Conservation (phyloP, 2,888 invertebrate genomes). For the Spisula subtruncata region DNA sequence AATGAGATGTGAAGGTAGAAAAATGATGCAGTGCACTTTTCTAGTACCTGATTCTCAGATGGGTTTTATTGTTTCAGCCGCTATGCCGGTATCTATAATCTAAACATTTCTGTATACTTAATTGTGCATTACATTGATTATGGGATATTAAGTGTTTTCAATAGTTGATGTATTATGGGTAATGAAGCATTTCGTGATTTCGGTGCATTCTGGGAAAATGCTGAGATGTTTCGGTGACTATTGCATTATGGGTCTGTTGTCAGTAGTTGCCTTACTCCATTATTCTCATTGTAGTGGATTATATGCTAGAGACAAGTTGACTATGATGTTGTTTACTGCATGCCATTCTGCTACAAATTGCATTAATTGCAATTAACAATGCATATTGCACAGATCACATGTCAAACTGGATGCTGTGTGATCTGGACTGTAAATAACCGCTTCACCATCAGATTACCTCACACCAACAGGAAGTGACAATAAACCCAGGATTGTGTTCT, state of each 20-base stretch:
- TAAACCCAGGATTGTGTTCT: background rate
- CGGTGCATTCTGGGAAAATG: background rate
- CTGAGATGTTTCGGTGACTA: background rate
- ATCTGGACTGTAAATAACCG: background rate
- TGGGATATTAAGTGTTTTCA: constrained; percentile 21
- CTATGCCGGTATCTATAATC: background rate
- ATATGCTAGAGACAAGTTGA: background rate
- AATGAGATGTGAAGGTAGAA: background rate
- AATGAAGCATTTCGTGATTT: background rate
- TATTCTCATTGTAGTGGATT: background rate
- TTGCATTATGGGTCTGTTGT: background rate
- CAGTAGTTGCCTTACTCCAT: background rate
- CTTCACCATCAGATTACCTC: background rate
- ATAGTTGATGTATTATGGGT: constrained; percentile 4
- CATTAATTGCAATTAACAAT: constrained; percentile 31
- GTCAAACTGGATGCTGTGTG: background rate
- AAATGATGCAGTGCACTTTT: background rate
- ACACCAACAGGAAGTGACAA: constrained; percentile 12
- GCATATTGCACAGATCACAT: background rate
- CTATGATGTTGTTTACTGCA: constrained; percentile 1
- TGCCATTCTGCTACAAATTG: background rate
- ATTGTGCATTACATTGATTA: background rate
- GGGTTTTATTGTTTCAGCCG: background rate
- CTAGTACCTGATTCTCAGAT: background rate
- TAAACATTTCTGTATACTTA: background rate